These are phyloP conservation scores for Leptinotarsa lineolata DNA, from an alignment of 1,140 invertebrate species.

Conservation along the genomic window DNA sequence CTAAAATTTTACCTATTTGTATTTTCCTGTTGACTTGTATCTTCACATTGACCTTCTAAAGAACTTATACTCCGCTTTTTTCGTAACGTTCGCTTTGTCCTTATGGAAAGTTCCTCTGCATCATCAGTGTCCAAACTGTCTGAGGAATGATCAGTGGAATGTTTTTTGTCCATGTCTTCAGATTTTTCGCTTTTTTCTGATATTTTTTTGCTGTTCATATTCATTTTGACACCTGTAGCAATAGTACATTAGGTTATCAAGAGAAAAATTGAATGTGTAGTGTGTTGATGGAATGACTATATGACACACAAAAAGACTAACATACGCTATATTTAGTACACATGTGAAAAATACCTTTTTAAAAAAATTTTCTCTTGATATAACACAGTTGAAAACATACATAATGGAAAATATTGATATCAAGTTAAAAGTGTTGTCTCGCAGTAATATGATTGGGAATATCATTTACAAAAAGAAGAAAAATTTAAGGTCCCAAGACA, in stretches of 20 bases:
- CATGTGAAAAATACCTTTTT: too few relatives aligned
- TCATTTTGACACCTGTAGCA: background rate
- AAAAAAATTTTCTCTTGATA: too few relatives aligned
- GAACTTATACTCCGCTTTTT: conserved; percentile 64
- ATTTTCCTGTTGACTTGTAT: conserved; percentile 64
- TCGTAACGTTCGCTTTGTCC: conserved; percentile 21
- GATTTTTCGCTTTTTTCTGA: conserved; percentile 16
- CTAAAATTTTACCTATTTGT: conserved; percentile 52
- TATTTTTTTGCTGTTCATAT: conserved; percentile 5
- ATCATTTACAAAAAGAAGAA: too few relatives aligned
- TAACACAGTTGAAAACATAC: too few relatives aligned
- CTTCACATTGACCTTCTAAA: conserved; percentile 68
- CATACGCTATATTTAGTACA: too few relatives aligned
- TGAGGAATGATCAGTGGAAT: conserved; percentile 44
- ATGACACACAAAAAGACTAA: too few relatives aligned
- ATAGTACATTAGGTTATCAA: background rate
- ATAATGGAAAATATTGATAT: too few relatives aligned
- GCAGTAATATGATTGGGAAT: too few relatives aligned
- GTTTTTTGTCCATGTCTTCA: conserved; percentile 29
- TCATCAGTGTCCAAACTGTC: conserved; percentile 32
- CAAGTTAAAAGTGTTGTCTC: too few relatives aligned
- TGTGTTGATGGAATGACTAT: too few relatives aligned
- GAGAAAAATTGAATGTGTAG: too few relatives aligned
- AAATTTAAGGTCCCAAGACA: too few relatives aligned
- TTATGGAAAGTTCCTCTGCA: conserved; percentile 29